Conservation (phyloP, 2,888 invertebrate genomes). For the Macrosoma leucophasiata region DNA sequence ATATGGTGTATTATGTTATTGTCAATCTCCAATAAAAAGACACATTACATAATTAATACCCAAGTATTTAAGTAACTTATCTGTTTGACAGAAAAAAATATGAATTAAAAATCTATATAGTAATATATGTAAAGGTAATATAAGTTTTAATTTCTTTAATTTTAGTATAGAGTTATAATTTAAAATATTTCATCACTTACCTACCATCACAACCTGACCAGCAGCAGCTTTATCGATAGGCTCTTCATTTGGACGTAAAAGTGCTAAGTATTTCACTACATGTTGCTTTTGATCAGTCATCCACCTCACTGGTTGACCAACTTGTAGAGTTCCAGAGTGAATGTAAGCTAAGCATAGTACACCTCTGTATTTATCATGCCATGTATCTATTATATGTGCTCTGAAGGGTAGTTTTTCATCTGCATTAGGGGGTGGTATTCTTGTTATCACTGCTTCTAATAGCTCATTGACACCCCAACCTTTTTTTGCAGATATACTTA, state of each 20-base stretch:
- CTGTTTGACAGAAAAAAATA: too few species aligned
- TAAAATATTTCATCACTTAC: slow-evolving; percentile 48
- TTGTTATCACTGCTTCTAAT: slow-evolving; percentile 84
- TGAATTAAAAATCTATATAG: too few species aligned
- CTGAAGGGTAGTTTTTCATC: slow-evolving; percentile 78
- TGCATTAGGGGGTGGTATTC: slow-evolving; percentile 84
- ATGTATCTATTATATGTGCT: slow-evolving; percentile 94
- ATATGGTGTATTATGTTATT: too few species aligned
- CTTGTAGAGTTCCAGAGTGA: slow-evolving; percentile 82
- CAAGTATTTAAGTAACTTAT: too few species aligned
- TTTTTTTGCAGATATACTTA: slow-evolving; percentile 94
- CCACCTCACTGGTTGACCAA: slow-evolving; percentile 86
- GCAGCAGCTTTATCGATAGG: slow-evolving; percentile 80
- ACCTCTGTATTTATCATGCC: slow-evolving; percentile 93
- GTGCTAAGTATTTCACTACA: slow-evolving; percentile 84
- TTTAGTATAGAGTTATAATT: too few species aligned
- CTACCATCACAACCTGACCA: slow-evolving; percentile 95
- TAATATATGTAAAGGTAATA: neutral
- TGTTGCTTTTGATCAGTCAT: slow-evolving; percentile 83
- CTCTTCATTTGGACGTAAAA: slow-evolving; percentile 86
- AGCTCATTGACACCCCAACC: slow-evolving; percentile 89
- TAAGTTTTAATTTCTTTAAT: neutral
- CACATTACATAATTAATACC: too few species aligned
- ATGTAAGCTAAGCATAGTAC: slow-evolving; percentile 86
- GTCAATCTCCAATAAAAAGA: too few species aligned